Evolutionary conservation across 2,888 invertebrate genomes (phyloP), one percentile per base, ranked within the genome.

Genomic region (Hemaris fuciformis): DNA sequence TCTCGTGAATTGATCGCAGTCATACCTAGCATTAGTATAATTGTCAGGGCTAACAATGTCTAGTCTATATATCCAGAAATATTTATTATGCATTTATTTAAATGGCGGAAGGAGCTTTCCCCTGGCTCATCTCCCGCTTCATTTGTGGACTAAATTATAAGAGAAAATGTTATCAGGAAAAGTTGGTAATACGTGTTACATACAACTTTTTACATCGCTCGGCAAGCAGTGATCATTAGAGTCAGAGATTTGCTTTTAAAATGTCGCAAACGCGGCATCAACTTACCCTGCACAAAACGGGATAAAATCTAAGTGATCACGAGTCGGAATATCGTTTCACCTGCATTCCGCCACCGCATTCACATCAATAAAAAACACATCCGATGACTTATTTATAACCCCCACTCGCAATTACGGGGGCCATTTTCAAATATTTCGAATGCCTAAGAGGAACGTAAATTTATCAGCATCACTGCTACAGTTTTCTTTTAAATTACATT

Each of bases 381-480:
- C 53, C 53, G 53, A 53, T 53, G 27, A 53, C 31, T 57, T 41
- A 57, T 57, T 38, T 57, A 57, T 53, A 23, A 59, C 62, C 62
- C 59, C 46, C 56, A 34, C 25, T 34, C 42, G 62, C 63, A 42
- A 67, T 72, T 69, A 68, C 60, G 62, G 60, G 67, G 45, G 57
- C 69, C 66, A 70, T 70, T 68, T 66, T 68, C 65, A 68, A 69
- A 70, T 67, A 65, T 66, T 63, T 65, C 61, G 62, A 65, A 69
- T 72, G 62, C 64, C 66, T 65, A 58, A 64, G 59, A 62, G 57
- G 62, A 65, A 65, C 57, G 61, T 65, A 71, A 60, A 66, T 74
- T 69, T 71, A 74, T 75, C 75, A 74, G 69, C 69, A 65, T 73
- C 73, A 74, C 45, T 66, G 75, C 62, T 74, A 73, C 72, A 71